These are phyloP conservation scores for Hirudinaria manillensis DNA, from an alignment of 2,888 invertebrate genomes.

Conservation along the genomic window DNA sequence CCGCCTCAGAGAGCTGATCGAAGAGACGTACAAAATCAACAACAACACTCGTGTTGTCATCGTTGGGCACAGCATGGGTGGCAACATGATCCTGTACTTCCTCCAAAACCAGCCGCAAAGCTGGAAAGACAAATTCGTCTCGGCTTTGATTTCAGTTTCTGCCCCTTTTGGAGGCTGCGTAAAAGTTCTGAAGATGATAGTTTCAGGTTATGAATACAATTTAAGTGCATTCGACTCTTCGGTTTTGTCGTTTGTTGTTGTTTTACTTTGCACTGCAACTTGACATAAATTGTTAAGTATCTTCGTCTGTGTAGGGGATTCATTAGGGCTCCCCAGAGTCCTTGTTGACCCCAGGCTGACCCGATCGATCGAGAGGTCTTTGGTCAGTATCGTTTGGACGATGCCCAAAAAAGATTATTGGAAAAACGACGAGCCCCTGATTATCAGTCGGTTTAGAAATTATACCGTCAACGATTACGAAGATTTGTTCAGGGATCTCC, in stretches of 20 bases:
- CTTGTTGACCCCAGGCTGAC: constrained; percentile 74
- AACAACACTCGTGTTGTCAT: constrained; percentile 71
- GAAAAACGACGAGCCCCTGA: constrained; percentile 59
- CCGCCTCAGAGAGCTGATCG: constrained; percentile 71
- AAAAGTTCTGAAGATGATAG: constrained; percentile 89
- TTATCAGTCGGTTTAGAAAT: constrained; percentile 44
- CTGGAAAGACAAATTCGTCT: constrained; percentile 88
- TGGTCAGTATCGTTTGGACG: constrained; percentile 88
- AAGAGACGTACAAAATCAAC: constrained; percentile 75
- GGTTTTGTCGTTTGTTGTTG: too few relatives aligned
- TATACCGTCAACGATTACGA: constrained; percentile 51
- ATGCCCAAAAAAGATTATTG: constrained; percentile 80
- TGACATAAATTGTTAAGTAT: too few relatives aligned
- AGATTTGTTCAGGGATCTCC: constrained; percentile 47
- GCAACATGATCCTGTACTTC: constrained; percentile 80
- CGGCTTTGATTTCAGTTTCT: constrained; percentile 73
- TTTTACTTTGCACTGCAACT: too few relatives aligned
- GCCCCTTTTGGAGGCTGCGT: constrained; percentile 93
- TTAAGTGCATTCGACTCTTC: neutral
- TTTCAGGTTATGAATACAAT: constrained; percentile 68
- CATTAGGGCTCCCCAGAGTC: constrained; percentile 70
- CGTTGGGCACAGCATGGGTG: constrained; percentile 91
- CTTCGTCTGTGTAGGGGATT: constrained; percentile 66
- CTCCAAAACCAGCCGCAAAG: constrained; percentile 67
- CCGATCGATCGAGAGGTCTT: constrained; percentile 80